phyloP scores from a whole-genome alignment of 2,888 invertebrate species.

The Beris chalybata region DNA sequence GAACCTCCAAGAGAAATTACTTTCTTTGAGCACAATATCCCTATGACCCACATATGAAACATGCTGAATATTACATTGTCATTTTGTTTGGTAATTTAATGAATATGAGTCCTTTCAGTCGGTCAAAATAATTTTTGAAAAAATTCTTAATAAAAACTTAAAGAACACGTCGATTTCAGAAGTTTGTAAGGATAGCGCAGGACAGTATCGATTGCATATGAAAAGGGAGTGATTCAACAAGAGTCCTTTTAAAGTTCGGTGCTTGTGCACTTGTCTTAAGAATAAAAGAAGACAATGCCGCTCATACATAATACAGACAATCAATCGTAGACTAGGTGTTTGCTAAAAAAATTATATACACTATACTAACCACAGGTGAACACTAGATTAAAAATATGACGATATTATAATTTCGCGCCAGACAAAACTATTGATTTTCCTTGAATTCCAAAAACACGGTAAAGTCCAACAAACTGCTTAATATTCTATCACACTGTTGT shows the following conservation, averaged over 20 bases:
- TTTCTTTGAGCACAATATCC: too few relatives aligned
- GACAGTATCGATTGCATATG: slow-evolving; percentile 27
- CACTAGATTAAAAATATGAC: too few relatives aligned
- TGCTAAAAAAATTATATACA: too few relatives aligned
- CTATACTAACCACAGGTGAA: slow-evolving; percentile 20
- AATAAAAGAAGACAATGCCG: too few relatives aligned
- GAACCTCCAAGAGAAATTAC: too few relatives aligned
- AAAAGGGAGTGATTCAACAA: slow-evolving; percentile 29
- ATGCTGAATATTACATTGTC: neutral
- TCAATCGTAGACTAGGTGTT: too few relatives aligned
- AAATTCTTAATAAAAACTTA: neutral
- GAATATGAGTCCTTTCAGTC: too few relatives aligned
- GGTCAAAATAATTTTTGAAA: neutral
- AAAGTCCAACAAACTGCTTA: neutral
- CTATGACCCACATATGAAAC: neutral
- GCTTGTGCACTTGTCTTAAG: slow-evolving; percentile 4
- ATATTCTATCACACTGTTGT: neutral
- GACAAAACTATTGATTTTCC: slow-evolving; percentile 22
- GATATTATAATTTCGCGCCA: too few relatives aligned
- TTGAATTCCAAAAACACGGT: neutral
- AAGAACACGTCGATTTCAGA: neutral
- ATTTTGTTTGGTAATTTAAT: too few relatives aligned
- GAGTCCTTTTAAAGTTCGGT: slow-evolving; percentile 8
- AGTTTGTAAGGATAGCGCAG: slow-evolving; percentile 24
- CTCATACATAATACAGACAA: too few relatives aligned